Conservation (phyloP, 2,113 vertebrate genomes). For the Glaucomys volans region DNA sequence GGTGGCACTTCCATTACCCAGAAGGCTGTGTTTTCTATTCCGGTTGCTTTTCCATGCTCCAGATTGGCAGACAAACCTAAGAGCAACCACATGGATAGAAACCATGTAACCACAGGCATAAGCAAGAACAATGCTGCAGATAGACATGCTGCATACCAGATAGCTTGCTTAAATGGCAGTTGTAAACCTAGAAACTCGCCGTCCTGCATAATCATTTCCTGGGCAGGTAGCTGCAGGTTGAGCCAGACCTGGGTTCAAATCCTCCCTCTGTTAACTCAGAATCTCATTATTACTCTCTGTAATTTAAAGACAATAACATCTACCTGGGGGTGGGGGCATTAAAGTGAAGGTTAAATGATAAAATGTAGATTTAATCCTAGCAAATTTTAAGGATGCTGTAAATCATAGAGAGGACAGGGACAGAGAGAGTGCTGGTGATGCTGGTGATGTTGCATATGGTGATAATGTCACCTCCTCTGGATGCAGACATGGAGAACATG, state of each 20-base stretch:
- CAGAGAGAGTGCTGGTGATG: too few relatives aligned
- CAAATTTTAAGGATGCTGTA: neutral
- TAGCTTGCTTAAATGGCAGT: fast-evolving
- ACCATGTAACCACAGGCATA: neutral
- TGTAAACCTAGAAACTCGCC: neutral
- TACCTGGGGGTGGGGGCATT: neutral
- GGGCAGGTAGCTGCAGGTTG: too few relatives aligned
- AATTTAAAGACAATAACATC: neutral
- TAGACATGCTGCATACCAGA: fast-evolving
- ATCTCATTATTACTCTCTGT: neutral
- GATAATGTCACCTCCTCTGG: too few relatives aligned
- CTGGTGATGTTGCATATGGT: neutral
- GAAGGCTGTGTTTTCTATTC: neutral
- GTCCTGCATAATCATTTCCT: fast-evolving
- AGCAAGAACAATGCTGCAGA: neutral
- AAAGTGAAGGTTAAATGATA: neutral
- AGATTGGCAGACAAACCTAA: neutral
- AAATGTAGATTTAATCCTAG: neutral
- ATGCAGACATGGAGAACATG: neutral
- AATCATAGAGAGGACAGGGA: neutral
- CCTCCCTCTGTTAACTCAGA: neutral
- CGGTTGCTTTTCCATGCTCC: neutral
- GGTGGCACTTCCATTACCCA: fast-evolving
- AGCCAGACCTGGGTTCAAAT: neutral
- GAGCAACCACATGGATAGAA: neutral